Evolutionary conservation across 2,888 invertebrate species (phyloP).

Genomic region (Ormia ochracea): DNA sequence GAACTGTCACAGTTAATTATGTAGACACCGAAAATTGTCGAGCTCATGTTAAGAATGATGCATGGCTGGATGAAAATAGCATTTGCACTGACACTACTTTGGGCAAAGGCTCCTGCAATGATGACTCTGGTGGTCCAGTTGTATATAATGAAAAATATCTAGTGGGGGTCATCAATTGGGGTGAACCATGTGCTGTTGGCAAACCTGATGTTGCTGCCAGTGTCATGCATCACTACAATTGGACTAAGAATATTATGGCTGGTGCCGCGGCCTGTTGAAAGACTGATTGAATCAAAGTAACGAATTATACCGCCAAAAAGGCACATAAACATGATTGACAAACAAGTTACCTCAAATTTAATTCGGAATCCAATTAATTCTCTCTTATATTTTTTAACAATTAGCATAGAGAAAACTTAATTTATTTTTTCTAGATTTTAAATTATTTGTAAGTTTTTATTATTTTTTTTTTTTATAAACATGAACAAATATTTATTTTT

Average conservation of each 20-base stretch:
- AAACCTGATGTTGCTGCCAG: slow-evolving; percentile 74
- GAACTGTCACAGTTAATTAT: slow-evolving; percentile 78
- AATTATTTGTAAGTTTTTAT: no score
- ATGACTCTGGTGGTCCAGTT: slow-evolving; percentile 75
- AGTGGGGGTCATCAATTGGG: slow-evolving; percentile 76
- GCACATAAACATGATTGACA: no score
- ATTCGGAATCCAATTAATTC: no score
- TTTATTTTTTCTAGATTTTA: no score
- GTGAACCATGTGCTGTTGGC: slow-evolving; percentile 74
- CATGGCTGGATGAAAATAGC: slow-evolving; percentile 79
- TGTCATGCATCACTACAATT: slow-evolving; percentile 70
- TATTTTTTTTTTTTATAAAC: not conserved
- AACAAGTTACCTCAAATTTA: no score
- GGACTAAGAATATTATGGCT: slow-evolving; percentile 69
- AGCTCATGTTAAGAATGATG: slow-evolving; percentile 77
- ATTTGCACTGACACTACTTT: slow-evolving; percentile 79
- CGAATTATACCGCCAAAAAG: not conserved
- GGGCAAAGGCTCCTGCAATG: slow-evolving; percentile 78
- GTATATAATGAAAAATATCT: slow-evolving; percentile 67
- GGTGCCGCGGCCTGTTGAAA: slow-evolving; percentile 63
- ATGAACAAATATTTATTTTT: not conserved
- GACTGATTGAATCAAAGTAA: not conserved
- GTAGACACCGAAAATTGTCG: slow-evolving; percentile 77
- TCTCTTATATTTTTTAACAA: no score
- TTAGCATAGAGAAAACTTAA: no score